Percentiles rank a stretch among this genome's conserved stretches.
These are phyloP conservation scores for Chitala chitala DNA, from an alignment of 2,113 vertebrate species.

Conservation along the genomic window DNA sequence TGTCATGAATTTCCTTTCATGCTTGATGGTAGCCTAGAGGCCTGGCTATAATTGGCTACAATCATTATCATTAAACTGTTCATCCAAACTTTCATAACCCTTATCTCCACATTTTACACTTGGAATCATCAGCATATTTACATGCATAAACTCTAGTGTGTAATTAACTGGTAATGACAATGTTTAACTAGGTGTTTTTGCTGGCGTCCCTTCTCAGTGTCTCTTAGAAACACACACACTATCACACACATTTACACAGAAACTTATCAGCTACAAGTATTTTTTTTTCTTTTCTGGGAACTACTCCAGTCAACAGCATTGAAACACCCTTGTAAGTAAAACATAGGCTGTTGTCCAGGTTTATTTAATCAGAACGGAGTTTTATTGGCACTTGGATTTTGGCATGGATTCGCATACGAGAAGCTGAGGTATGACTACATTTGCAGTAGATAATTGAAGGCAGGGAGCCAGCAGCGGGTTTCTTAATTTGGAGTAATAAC, in stretches of 20 bases:
- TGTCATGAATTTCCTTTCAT: neutral
- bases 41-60: neutral
- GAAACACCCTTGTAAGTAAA: neutral
- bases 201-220: neutral
- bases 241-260: neutral
- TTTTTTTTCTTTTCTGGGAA: neutral
- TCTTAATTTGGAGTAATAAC: too few relatives aligned
- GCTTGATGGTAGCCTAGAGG: neutral
- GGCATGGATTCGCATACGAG: neutral
- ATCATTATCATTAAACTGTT: neutral
- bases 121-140: neutral
- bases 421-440: too few relatives aligned
- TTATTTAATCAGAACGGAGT: neutral
- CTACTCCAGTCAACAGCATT: neutral
- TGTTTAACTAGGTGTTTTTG: neutral
- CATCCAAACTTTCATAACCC: neutral
- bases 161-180: neutral
- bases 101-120: neutral
- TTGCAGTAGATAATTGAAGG: too few relatives aligned
- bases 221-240: neutral
- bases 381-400: neutral
- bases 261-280: neutral
- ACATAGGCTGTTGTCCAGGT: neutral
- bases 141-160: neutral
- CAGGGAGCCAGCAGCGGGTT: too few relatives aligned